Evolutionary conservation across 2,888 invertebrate species (phyloP).

Genomic region (Polylopha cassiicola): DNA sequence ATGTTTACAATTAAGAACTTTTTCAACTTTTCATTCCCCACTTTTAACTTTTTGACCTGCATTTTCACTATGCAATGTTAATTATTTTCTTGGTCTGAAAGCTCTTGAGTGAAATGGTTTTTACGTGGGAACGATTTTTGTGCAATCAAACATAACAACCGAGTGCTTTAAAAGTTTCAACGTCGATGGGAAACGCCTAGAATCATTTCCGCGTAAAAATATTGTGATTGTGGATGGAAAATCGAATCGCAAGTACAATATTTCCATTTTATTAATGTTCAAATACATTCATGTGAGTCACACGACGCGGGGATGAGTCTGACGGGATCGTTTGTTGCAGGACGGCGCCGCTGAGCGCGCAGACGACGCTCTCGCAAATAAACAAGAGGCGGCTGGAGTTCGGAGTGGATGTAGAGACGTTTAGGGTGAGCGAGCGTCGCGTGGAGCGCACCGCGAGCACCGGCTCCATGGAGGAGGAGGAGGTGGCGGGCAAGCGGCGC

Average conservation of each 20-base stretch:
- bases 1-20: slow-evolving; percentile 17
- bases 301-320: slow-evolving; percentile 32
- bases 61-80: slow-evolving; percentile 31
- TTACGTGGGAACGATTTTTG: slow-evolving; percentile 79
- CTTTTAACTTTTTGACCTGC: slow-evolving; percentile 19
- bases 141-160: slow-evolving; percentile 60
- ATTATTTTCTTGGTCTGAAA: slow-evolving; percentile 68
- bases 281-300: slow-evolving; percentile 34
- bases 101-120: slow-evolving; percentile 78
- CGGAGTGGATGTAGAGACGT: slow-evolving; percentile 72
- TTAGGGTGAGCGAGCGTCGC: slow-evolving; percentile 58
- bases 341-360: slow-evolving; percentile 73
- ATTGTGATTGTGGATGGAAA: slow-evolving; percentile 77
- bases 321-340: slow-evolving; percentile 61
- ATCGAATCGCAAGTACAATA: slow-evolving; percentile 73
- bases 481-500: slow-evolving; percentile 56
- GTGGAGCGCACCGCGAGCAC: slow-evolving; percentile 50
- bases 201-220: slow-evolving; percentile 79
- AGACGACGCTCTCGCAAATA: slow-evolving; percentile 80
- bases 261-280: slow-evolving; percentile 43
- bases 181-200: slow-evolving; percentile 75
- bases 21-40: slow-evolving; percentile 17
- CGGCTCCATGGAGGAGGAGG: slow-evolving; percentile 70
- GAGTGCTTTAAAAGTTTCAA: slow-evolving; percentile 67
- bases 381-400: slow-evolving; percentile 84